Conservation (phyloP, 2,113 vertebrate species). For the Peromyscus leucopus region DNA sequence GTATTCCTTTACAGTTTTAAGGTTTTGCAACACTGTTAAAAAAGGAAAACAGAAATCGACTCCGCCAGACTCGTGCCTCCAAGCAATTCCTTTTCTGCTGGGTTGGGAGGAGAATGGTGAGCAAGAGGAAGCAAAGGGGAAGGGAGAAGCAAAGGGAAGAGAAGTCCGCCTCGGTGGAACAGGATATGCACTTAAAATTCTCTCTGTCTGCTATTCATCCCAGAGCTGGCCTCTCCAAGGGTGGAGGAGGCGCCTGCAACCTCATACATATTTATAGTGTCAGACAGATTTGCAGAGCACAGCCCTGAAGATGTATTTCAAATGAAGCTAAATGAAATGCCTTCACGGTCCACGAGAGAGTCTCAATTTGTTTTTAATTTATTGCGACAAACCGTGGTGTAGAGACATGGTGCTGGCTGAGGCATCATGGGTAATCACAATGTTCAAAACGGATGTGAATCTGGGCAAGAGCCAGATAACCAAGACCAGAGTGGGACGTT, state of each 20-base stretch:
- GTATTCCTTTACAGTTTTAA: conserved; percentile 70
- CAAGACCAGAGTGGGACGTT: background rate
- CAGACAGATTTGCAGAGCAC: conserved; percentile 43
- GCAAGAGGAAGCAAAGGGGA: background rate
- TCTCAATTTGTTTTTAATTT: background rate
- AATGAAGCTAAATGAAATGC: conserved; percentile 61
- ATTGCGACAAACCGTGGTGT: background rate
- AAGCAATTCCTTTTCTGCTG: conserved; percentile 55
- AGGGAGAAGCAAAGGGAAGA: conserved; percentile 17
- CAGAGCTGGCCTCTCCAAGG: conserved; percentile 35
- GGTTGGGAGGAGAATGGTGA: background rate
- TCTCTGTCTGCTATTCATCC: conserved; percentile 58
- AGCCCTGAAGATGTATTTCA: conserved; percentile 34
- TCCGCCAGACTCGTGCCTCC: background rate
- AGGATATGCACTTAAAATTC: conserved; percentile 74
- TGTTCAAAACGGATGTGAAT: background rate
- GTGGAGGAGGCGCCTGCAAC: conserved; percentile 45
- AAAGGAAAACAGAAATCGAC: conserved; percentile 30
- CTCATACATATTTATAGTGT: conserved; percentile 72
- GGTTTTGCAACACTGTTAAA: conserved; percentile 65
- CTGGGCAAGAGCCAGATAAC: background rate
- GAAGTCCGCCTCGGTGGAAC: conserved; percentile 41
- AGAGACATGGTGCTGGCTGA: background rate
- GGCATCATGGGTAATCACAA: background rate
- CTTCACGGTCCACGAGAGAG: conserved; percentile 11